phyloP scores from a whole-genome alignment of 2,888 invertebrate species.

The Hypolimnas misippus region DNA sequence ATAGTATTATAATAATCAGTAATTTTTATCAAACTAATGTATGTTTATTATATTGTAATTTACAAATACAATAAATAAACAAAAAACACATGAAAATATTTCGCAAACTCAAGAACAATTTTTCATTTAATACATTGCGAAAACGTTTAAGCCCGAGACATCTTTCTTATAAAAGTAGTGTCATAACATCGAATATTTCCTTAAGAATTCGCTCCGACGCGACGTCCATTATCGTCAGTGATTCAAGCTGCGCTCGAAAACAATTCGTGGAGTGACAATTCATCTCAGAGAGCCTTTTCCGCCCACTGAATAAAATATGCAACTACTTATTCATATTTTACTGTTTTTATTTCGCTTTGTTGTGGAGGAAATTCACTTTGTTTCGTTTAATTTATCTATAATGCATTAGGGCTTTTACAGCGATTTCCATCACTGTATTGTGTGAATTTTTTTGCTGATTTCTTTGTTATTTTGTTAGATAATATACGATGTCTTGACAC shows the following conservation, averaged over 20 bases:
- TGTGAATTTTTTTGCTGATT: too few relatives aligned
- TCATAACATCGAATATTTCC: slow-evolving; percentile 35
- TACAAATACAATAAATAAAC: too few relatives aligned
- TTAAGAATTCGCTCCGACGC: slow-evolving; percentile 26
- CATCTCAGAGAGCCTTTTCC: slow-evolving; percentile 65
- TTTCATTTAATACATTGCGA: slow-evolving; percentile 30
- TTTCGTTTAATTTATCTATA: slow-evolving; percentile 16
- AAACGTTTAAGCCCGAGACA: slow-evolving; percentile 26
- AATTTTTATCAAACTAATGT: too few relatives aligned
- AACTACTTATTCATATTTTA: slow-evolving; percentile 59
- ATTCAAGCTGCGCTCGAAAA: slow-evolving; percentile 49
- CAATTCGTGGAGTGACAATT: slow-evolving; percentile 74
- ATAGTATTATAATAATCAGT: too few relatives aligned
- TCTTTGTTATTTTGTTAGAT: not conserved
- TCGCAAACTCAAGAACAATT: slow-evolving; percentile 23
- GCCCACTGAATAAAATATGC: slow-evolving; percentile 66
- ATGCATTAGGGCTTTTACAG: not conserved
- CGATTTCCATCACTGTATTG: too few relatives aligned
- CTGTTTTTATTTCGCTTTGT: slow-evolving; percentile 28
- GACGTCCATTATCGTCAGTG: slow-evolving; percentile 39
- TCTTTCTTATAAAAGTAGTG: slow-evolving; percentile 33
- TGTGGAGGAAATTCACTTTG: slow-evolving; percentile 5
- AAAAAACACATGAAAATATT: too few relatives aligned
- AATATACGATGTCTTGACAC: too few relatives aligned
- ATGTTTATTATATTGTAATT: too few relatives aligned